Evolutionary conservation across 2,113 vertebrate genomes (phyloP).

Genomic region (Oncorhynchus mykiss): DNA sequence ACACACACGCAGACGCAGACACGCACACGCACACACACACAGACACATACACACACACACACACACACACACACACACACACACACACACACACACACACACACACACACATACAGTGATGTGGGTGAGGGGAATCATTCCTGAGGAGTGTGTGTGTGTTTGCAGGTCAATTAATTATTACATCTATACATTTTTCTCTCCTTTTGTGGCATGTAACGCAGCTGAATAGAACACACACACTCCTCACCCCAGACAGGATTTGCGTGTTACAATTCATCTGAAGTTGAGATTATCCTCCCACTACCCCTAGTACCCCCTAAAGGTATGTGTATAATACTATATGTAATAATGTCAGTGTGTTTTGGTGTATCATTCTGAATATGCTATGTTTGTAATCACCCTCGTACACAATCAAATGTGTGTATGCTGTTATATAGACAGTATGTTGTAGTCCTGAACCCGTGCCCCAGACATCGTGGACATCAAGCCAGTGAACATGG

Average conservation of each 20-base stretch:
- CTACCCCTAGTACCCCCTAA: slow-evolving; percentile 6
- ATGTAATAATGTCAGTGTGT: not conserved
- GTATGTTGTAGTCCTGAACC: slow-evolving; percentile 45
- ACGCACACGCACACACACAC: not conserved
- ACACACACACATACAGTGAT: not conserved
- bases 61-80: not conserved
- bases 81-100: not conserved
- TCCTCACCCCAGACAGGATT: slow-evolving; percentile 48
- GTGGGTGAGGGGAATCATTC: slow-evolving; percentile 64
- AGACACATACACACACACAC: not conserved
- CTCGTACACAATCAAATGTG: not conserved
- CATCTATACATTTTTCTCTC: slow-evolving; percentile 69
- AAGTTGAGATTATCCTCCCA: slow-evolving; percentile 43
- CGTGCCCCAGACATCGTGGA: slow-evolving; percentile 90
- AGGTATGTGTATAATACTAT: not conserved
- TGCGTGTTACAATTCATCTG: slow-evolving; percentile 50
- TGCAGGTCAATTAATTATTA: slow-evolving; percentile 71
- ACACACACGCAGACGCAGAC: not conserved
- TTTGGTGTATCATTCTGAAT: no score
- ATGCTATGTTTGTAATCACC: not conserved
- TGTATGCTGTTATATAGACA: not conserved
- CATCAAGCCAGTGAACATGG: slow-evolving; percentile 98
- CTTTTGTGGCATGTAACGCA: slow-evolving; percentile 56
- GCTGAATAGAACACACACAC: slow-evolving; percentile 40
- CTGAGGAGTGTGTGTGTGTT: slow-evolving; percentile 35